phyloP scores from a whole-genome alignment of 2,113 vertebrate genomes.

The Paracanthobrama guichenoti region DNA sequence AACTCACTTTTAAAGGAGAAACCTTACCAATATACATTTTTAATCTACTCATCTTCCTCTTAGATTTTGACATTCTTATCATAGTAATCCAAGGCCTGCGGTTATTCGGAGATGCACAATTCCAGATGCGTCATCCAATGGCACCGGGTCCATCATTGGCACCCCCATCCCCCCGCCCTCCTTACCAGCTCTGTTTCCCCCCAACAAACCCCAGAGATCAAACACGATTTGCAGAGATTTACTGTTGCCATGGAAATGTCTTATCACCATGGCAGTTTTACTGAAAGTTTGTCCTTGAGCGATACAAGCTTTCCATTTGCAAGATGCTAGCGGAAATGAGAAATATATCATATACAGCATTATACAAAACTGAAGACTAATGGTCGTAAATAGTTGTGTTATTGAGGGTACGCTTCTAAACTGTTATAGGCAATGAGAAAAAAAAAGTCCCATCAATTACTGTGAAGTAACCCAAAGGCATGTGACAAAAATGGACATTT shows the following conservation, averaged over 20 bases:
- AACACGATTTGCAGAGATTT: constrained; percentile 39
- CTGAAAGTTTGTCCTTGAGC: constrained; percentile 42
- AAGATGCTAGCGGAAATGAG: neutral
- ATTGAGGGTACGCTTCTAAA: neutral
- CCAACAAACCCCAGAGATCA: constrained; percentile 39
- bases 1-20: neutral
- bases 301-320: constrained; percentile 35
- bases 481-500: neutral
- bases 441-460: neutral
- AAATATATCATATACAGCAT: neutral
- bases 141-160: neutral
- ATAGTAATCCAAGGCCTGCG: neutral
- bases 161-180: neutral
- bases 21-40: neutral
- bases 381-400: neutral
- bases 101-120: neutral
- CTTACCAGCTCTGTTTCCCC: constrained; percentile 6
- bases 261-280: constrained; percentile 42
- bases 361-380: neutral
- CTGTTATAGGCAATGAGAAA: neutral
- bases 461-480: neutral
- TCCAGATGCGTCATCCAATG: neutral
- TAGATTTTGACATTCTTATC: constrained; percentile 29
- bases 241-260: constrained; percentile 37
- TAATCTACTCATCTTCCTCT: constrained; percentile 34